Evolutionary conservation across 37 sponge, comb jelly and placozoan species (phyloP).

Genomic region (Ianthella basta): DNA sequence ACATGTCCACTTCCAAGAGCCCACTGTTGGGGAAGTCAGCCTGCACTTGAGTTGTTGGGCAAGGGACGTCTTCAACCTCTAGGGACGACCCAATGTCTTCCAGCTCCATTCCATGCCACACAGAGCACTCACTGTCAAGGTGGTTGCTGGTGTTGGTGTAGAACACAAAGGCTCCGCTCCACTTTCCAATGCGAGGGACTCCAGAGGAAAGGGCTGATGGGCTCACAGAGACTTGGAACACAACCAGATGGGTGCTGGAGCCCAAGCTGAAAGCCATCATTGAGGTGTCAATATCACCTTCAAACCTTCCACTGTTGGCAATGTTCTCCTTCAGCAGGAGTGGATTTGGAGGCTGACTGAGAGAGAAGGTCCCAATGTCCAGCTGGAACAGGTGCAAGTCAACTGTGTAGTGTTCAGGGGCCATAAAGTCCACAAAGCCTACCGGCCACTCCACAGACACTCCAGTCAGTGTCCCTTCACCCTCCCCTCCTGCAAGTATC

Average conservation of each 20-base stretch:
- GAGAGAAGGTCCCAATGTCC: neutral
- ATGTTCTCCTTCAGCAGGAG: neutral
- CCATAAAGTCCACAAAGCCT: no score
- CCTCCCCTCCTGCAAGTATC: no score
- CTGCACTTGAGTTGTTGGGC: slow-evolving; percentile 33
- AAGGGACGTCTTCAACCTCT: neutral
- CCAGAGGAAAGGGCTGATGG: neutral
- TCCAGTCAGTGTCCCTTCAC: no score
- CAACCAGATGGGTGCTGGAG: no score
- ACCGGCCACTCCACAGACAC: no score
- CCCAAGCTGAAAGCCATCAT: neutral
- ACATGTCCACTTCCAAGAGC: no score
- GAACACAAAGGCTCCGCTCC: no score
- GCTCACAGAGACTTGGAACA: neutral
- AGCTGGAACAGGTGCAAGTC: slow-evolving; percentile 34
- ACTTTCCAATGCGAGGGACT: no score
- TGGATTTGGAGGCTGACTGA: neutral
- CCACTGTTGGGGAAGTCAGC: slow-evolving; percentile 29
- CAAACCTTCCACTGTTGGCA: neutral
- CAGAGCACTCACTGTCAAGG: neutral
- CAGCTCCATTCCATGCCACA: neutral
- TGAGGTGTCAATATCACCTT: neutral
- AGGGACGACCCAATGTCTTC: neutral
- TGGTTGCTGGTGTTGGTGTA: no score
- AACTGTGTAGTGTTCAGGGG: slow-evolving; percentile 31